Percentiles rank a stretch among this genome's conserved stretches.
phyloP scores from a whole-genome alignment of 2,113 vertebrate genomes.

The Trochalopteron elliotii region DNA sequence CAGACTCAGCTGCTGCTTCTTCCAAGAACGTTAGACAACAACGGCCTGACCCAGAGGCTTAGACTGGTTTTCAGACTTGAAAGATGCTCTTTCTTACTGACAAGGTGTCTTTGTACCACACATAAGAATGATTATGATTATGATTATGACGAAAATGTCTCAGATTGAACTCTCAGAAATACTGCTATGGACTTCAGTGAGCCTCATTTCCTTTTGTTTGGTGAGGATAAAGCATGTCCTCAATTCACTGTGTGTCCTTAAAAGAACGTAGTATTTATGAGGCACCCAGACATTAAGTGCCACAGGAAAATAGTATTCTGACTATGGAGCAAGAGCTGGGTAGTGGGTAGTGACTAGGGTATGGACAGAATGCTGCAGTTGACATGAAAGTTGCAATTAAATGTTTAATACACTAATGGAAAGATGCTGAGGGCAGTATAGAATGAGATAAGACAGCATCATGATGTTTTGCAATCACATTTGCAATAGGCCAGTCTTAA shows the following conservation, averaged over 20 bases:
- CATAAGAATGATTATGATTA: not conserved
- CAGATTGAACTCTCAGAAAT: not conserved
- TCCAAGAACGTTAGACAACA: rapidly evolving
- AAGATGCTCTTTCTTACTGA: not conserved
- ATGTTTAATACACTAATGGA: not conserved
- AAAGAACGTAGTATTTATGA: not conserved
- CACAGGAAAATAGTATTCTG: not conserved
- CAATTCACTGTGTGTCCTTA: not conserved
- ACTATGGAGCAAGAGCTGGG: not conserved
- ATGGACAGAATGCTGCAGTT: not conserved
- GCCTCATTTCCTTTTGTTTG: not conserved
- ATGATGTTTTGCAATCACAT: not conserved
- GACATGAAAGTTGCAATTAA: not conserved
- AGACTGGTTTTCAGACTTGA: not conserved
- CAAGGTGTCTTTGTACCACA: not conserved
- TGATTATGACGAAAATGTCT: not conserved
- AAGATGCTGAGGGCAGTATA: not conserved
- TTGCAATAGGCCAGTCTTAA: not conserved
- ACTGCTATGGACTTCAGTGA: not conserved
- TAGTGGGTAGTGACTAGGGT: not conserved
- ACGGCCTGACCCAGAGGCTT: not conserved
- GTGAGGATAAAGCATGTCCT: not conserved
- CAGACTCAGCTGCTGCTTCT: rapidly evolving
- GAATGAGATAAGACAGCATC: not conserved
- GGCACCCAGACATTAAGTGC: not conserved